phyloP scores from a whole-genome alignment of 2,888 invertebrate genomes.

The Bimastos eiseni region DNA sequence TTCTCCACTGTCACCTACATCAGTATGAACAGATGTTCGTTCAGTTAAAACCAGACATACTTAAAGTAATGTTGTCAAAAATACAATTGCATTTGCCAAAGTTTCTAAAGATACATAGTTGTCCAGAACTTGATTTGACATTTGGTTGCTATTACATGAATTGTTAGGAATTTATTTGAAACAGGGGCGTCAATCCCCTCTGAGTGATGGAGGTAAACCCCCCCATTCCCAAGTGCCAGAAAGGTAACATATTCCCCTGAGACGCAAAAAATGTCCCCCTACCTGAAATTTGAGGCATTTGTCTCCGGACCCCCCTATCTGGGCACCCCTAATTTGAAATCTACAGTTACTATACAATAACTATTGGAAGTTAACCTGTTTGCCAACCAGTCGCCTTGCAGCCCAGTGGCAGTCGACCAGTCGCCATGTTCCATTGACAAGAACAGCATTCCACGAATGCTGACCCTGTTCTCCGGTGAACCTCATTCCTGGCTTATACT shows the following conservation, averaged over 20 bases:
- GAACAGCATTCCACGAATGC: conserved; percentile 62
- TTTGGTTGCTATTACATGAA: not conserved
- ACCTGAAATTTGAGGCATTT: not conserved
- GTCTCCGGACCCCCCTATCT: no score
- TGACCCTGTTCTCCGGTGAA: conserved; percentile 59
- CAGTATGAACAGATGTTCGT: not conserved
- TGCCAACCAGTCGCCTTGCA: conserved; percentile 61
- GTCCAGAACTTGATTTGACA: no score
- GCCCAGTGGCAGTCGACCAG: conserved; percentile 62
- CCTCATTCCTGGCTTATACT: conserved; percentile 60
- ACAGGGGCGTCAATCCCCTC: not conserved
- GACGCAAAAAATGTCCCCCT: no score
- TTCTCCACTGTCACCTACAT: conserved; percentile 49
- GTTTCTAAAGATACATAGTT: not conserved
- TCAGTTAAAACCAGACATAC: not conserved
- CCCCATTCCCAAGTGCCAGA: no score
- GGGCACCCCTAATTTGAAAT: no score
- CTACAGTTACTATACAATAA: not conserved
- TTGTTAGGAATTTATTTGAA: not conserved
- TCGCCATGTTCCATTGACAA: conserved; percentile 61
- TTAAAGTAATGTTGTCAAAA: not conserved
- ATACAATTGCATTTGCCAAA: not conserved
- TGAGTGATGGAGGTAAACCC: no score
- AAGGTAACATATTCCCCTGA: no score
- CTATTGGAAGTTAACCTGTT: conserved; percentile 51